These are phyloP conservation scores for Heteractis magnifica DNA, from an alignment of 92 coral and sea anemone genomes.

Conservation along the genomic window DNA sequence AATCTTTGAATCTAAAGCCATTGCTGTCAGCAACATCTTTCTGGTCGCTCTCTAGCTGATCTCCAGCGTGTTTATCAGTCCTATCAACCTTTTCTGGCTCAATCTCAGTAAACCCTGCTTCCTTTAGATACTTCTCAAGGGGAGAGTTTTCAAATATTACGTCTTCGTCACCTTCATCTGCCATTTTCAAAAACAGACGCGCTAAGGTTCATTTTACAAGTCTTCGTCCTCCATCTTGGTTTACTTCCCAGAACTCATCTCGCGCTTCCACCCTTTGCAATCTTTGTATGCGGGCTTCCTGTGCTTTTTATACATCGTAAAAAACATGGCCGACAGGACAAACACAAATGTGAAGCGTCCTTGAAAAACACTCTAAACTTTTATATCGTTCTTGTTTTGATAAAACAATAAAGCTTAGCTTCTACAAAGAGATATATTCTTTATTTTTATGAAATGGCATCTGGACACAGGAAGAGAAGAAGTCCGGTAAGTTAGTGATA, in stretches of 20 bases:
- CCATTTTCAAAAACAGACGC: slow-evolving; percentile 20
- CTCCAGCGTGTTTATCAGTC: neutral
- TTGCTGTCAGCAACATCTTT: neutral
- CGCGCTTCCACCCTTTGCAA: neutral
- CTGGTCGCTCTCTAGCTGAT: neutral
- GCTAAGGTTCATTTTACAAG: neutral
- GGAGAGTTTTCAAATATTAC: slow-evolving; percentile 94
- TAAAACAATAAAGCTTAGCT: neutral
- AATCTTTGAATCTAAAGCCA: neutral
- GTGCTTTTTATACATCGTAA: neutral
- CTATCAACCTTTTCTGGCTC: slow-evolving; percentile 44
- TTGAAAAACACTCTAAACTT: neutral
- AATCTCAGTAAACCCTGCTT: slow-evolving; percentile 84
- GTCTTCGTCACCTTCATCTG: slow-evolving; percentile 74
- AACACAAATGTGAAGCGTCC: no score
- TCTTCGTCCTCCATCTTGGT: slow-evolving; percentile 9
- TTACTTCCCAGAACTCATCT: slow-evolving; percentile 17
- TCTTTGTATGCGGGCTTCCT: neutral
- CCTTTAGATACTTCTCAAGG: slow-evolving; percentile 73
- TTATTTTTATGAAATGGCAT: neutral
- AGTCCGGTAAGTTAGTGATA: slow-evolving; percentile 4
- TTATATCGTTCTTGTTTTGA: neutral
- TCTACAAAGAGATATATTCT: neutral
- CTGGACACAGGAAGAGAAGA: slow-evolving; percentile 24
- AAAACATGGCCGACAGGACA: no score